A percentile compares a stretch with the other conserved stretches of the same genome.
These are phyloP conservation scores for Sipunculus nudus DNA, from an alignment of 2,888 invertebrate species.

Conservation along the genomic window DNA sequence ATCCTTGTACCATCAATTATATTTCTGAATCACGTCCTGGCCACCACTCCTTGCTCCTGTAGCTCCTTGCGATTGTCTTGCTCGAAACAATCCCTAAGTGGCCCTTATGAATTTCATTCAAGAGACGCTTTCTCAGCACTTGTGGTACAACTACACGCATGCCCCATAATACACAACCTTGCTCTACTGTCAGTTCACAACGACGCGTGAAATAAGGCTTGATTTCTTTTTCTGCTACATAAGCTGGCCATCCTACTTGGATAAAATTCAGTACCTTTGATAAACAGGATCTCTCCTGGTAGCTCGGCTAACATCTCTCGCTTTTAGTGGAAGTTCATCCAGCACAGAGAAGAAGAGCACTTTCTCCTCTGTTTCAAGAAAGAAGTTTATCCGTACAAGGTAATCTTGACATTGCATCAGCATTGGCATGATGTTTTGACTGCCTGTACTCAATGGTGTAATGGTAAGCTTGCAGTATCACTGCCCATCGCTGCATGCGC, in stretches of 20 bases:
- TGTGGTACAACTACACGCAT: too few relatives aligned
- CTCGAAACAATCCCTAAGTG: constrained; percentile 1
- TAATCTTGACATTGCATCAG: too few relatives aligned
- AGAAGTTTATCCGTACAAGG: background rate
- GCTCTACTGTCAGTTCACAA: too few relatives aligned
- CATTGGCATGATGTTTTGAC: too few relatives aligned
- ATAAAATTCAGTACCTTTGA: too few relatives aligned
- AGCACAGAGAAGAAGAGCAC: background rate
- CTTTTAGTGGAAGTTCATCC: background rate
- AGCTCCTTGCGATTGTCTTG: too few relatives aligned
- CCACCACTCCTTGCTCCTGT: background rate
- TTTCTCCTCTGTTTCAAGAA: background rate
- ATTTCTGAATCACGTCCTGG: background rate
- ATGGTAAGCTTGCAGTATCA: too few relatives aligned
- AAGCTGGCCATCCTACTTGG: background rate
- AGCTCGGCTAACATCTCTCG: background rate
- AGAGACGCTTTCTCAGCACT: background rate
- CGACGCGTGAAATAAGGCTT: too few relatives aligned
- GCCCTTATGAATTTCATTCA: too few relatives aligned
- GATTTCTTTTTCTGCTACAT: background rate
- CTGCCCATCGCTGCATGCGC: too few relatives aligned
- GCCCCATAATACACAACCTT: too few relatives aligned
- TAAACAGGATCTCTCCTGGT: constrained; percentile 2
- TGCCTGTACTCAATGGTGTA: too few relatives aligned
- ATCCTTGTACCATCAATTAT: background rate